These are phyloP conservation scores for Peromyscus leucopus DNA, from an alignment of 2,113 vertebrate genomes.

Conservation along the genomic window DNA sequence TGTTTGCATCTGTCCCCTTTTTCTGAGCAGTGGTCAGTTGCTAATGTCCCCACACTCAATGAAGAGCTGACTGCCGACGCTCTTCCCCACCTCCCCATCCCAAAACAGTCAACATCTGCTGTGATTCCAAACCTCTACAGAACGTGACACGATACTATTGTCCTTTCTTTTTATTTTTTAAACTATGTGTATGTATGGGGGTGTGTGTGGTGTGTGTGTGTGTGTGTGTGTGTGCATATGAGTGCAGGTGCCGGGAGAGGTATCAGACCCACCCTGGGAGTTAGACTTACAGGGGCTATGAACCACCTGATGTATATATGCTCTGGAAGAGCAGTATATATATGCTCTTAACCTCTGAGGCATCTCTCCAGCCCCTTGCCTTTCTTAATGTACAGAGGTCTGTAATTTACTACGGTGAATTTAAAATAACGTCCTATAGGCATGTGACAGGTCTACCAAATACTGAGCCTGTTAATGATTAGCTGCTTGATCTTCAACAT, in stretches of 20 bases:
- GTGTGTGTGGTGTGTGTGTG: background rate
- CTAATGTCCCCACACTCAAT: background rate
- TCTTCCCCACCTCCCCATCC: background rate
- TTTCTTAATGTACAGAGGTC: background rate
- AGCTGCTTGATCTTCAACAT: background rate
- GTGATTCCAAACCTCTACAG: background rate
- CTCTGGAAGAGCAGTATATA: background rate
- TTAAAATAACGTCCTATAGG: constrained; percentile 67
- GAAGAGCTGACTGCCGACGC: background rate
- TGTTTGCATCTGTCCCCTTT: background rate
- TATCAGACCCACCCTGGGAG: background rate
- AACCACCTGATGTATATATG: background rate
- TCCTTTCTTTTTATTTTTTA: background rate
- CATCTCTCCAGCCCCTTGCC: background rate
- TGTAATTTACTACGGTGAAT: background rate
- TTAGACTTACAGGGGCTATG: background rate
- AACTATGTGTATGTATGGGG: background rate
- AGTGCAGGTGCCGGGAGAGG: background rate
- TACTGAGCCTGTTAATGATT: constrained; percentile 13
- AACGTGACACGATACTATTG: background rate
- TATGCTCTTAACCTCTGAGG: background rate
- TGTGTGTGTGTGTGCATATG: background rate
- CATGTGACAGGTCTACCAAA: constrained; percentile 25
- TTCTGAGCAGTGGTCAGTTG: background rate
- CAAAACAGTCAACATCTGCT: background rate